These are phyloP conservation scores for Aspiorhynchus laticeps DNA, from an alignment of 2,113 vertebrate genomes.

Conservation along the genomic window DNA sequence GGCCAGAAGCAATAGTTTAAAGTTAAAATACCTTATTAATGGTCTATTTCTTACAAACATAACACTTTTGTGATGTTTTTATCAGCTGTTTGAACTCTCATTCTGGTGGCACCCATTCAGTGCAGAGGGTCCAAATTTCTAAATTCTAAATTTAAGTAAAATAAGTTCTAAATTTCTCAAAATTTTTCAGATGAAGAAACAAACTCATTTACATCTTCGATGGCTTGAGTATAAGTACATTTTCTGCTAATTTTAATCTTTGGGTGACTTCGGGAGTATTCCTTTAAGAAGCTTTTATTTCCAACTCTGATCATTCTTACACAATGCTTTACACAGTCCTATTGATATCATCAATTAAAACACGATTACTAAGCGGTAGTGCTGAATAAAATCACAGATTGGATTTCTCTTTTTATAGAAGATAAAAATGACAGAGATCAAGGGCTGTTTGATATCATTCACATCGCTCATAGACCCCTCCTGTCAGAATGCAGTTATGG, in stretches of 20 bases:
- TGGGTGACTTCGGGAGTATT: neutral
- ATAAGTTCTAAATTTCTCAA: too few relatives aligned
- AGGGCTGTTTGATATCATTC: neutral
- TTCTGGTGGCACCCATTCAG: neutral
- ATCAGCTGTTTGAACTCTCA: neutral
- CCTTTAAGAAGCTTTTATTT: neutral
- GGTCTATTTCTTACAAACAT: too few relatives aligned
- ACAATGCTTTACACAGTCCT: neutral
- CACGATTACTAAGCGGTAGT: neutral
- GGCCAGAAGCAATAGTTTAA: too few relatives aligned
- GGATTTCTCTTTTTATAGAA: neutral
- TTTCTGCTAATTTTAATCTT: neutral
- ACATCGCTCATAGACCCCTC: neutral
- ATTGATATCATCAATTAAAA: neutral
- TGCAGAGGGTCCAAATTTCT: neutral
- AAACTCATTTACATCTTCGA: neutral
- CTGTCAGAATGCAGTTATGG: constrained; percentile 18
- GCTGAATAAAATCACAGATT: neutral
- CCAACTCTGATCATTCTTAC: neutral
- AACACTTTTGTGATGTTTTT: too few relatives aligned
- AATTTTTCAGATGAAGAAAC: neutral
- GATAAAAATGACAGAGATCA: neutral
- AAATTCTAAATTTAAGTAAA: too few relatives aligned
- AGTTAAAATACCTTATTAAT: too few relatives aligned
- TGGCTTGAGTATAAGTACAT: neutral